Conservation (phyloP, 2,113 vertebrate genomes). For the Sardina pilchardus region DNA sequence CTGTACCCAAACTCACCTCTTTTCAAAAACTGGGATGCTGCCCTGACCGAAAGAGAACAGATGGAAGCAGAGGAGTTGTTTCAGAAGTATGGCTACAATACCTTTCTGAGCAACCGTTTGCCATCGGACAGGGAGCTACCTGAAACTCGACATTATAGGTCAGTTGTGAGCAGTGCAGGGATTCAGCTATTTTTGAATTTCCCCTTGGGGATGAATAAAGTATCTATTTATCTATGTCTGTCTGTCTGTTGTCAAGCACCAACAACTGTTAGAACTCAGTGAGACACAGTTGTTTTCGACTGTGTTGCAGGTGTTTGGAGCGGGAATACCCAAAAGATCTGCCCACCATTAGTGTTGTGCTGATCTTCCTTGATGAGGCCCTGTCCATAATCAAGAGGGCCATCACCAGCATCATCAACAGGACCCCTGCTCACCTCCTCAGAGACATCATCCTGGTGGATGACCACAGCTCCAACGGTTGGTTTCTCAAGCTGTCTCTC, state of each 20-base stretch:
- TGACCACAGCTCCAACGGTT: constrained; percentile 75
- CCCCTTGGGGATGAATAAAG: too few relatives aligned
- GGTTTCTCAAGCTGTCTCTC: background rate
- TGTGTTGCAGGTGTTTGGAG: constrained; percentile 65
- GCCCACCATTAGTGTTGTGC: constrained; percentile 71
- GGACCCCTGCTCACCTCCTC: constrained; percentile 69
- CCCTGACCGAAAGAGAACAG: constrained; percentile 67
- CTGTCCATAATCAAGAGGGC: constrained; percentile 75
- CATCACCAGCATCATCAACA: constrained; percentile 71
- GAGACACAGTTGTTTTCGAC: background rate
- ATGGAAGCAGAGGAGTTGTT: constrained; percentile 60
- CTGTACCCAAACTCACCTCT: constrained; percentile 63
- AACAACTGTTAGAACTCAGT: background rate
- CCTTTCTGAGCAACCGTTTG: constrained; percentile 69
- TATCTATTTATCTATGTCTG: too few relatives aligned
- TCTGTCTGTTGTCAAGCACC: too few relatives aligned
- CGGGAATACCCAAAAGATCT: constrained; percentile 71
- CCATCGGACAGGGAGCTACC: constrained; percentile 67
- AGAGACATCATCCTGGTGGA: constrained; percentile 81
- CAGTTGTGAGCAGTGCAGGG: background rate
- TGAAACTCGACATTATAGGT: constrained; percentile 66
- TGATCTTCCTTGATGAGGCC: constrained; percentile 80
- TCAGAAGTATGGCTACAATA: constrained; percentile 68
- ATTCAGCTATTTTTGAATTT: background rate
- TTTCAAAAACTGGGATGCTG: constrained; percentile 63